Evolutionary conservation across 1,140 invertebrate species (phyloP).

Genomic region (Diachasma alloeum): DNA sequence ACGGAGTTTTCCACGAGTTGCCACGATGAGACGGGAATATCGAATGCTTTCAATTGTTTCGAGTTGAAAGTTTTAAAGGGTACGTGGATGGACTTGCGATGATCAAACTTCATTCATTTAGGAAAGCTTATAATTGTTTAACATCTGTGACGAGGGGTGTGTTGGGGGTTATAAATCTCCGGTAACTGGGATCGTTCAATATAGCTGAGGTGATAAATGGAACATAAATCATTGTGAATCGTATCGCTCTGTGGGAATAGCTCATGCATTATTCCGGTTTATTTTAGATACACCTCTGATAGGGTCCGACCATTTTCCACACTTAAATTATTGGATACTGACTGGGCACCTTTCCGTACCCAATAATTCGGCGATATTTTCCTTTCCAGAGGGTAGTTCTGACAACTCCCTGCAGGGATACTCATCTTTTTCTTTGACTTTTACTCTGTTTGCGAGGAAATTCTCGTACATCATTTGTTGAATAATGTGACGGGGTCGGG

Average conservation of each 20-base stretch:
- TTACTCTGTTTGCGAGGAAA: background rate
- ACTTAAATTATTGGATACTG: background rate
- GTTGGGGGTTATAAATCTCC: background rate
- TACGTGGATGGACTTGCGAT: background rate
- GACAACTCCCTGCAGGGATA: background rate
- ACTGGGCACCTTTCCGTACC: background rate
- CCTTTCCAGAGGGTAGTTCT: background rate
- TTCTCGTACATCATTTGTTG: conserved; percentile 11
- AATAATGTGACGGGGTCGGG: background rate
- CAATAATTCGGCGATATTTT: conserved; percentile 26
- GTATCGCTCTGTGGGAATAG: background rate
- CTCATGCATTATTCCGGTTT: conserved; percentile 10
- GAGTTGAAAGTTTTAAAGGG: background rate
- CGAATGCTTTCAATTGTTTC: conserved; percentile 1
- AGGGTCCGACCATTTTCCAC: background rate
- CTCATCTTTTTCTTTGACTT: background rate
- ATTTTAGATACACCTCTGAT: background rate
- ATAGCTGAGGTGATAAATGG: background rate
- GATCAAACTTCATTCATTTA: background rate
- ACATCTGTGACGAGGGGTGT: background rate
- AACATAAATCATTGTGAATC: background rate
- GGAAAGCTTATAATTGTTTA: background rate
- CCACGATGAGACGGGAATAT: background rate
- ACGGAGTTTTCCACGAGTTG: background rate
- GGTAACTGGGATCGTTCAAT: background rate